Conservation (phyloP, 2,888 invertebrate species). For the Diabrotica balteata region DNA sequence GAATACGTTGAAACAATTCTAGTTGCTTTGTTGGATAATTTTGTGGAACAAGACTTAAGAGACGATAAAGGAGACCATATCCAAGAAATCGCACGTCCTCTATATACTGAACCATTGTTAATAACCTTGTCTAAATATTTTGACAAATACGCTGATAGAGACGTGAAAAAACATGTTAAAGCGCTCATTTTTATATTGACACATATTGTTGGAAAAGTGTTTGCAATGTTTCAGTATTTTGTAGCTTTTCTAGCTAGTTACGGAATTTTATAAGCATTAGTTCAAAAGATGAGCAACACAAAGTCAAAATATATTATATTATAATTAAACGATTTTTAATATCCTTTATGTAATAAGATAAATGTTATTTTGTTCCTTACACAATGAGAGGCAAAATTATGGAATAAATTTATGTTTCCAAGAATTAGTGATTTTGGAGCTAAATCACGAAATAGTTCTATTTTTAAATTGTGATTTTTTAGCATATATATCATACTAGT, state of each 20-base stretch:
- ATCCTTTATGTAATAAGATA: no score
- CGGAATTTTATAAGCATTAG: slow-evolving; percentile 18
- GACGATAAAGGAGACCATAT: slow-evolving; percentile 2
- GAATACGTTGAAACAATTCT: slow-evolving; percentile 27
- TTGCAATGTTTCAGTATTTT: slow-evolving; percentile 17
- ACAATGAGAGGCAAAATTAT: no score
- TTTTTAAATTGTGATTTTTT: no score
- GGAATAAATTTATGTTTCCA: no score
- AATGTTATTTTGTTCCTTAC: no score
- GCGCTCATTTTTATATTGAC: slow-evolving; percentile 29
- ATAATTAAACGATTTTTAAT: no score
- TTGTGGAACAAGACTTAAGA: slow-evolving; percentile 28
- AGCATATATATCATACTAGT: no score
- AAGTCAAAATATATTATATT: no score
- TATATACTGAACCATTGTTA: slow-evolving; percentile 23
- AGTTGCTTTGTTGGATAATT: slow-evolving; percentile 28
- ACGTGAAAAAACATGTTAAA: slow-evolving; percentile 30
- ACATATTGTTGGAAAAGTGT: slow-evolving; percentile 28
- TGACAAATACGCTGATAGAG: slow-evolving; percentile 31
- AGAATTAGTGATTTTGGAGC: no score
- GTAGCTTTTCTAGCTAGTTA: slow-evolving; percentile 15
- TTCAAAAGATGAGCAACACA: no score
- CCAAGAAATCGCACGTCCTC: slow-evolving; percentile 14
- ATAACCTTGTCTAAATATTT: slow-evolving; percentile 32
- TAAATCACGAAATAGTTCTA: no score